phyloP scores from a whole-genome alignment of 1,140 invertebrate genomes.

The Drosophila trapezifrons region DNA sequence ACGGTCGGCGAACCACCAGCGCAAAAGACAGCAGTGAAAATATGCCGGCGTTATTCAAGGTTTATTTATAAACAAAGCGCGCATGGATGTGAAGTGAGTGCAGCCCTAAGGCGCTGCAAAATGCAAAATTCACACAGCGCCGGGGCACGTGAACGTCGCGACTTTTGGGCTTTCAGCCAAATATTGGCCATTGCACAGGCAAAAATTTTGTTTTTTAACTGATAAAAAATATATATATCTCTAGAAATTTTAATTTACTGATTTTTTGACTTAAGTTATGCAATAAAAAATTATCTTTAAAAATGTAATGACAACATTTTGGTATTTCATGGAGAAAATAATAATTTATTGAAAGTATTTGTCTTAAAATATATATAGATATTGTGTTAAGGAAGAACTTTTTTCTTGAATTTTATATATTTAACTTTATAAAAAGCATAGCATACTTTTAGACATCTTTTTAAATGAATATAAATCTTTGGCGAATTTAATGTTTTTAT shows the following conservation, averaged over 20 bases:
- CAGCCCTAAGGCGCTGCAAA: conserved; percentile 31
- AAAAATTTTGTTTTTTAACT: neutral
- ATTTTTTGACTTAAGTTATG: neutral
- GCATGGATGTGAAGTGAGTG: conserved; percentile 29
- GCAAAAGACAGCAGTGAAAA: conserved; percentile 28
- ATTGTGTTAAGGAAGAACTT: too few species aligned
- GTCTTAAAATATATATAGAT: too few species aligned
- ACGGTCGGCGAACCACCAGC: conserved; percentile 3
- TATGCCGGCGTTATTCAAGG: conserved; percentile 64
- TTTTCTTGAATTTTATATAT: too few species aligned
- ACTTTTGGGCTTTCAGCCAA: conserved; percentile 60
- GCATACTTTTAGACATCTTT: neutral
- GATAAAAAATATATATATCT: neutral
- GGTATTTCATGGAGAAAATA: too few species aligned
- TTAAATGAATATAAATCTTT: neutral
- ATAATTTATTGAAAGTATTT: too few species aligned
- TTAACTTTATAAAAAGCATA: neutral
- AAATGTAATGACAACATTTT: neutral
- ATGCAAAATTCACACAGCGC: conserved; percentile 44
- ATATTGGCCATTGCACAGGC: conserved; percentile 18
- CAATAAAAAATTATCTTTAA: neutral
- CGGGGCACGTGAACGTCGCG: conserved; percentile 59
- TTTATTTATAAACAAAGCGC: conserved; percentile 78
- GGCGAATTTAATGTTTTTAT: neutral
- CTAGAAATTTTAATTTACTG: too few species aligned